Evolutionary conservation across 2,113 vertebrate genomes (phyloP).

Genomic region (Ceratotherium simum): DNA sequence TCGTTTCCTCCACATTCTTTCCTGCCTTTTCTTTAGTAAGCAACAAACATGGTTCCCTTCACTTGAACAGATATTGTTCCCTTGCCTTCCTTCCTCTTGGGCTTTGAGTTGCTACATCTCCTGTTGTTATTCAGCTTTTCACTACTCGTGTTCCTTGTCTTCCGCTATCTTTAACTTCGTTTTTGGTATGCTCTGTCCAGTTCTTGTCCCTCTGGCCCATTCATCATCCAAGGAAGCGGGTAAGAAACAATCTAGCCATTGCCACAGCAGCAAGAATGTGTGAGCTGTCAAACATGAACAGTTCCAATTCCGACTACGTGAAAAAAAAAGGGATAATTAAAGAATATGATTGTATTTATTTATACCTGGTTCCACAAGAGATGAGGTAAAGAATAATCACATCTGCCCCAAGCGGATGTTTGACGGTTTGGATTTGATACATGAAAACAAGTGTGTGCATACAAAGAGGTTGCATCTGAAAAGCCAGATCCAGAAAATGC

Average conservation of each 20-base stretch:
- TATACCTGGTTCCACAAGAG: conserved; percentile 7
- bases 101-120: not conserved
- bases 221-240: conserved; percentile 7
- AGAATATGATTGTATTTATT: conserved; percentile 8
- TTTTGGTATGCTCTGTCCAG: not conserved
- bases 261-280: not conserved
- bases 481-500: not conserved
- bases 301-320: not conserved
- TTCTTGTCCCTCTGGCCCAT: not conserved
- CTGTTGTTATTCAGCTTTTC: not conserved
- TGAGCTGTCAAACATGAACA: not conserved
- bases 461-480: not conserved
- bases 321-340: not conserved
- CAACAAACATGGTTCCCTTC: not conserved
- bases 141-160: not conserved
- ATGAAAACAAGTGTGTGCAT: not conserved
- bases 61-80: not conserved
- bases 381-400: not conserved
- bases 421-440: not conserved
- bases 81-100: not conserved
- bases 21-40: not conserved
- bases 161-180: not conserved
- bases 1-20: not conserved
- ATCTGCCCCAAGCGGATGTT: not conserved
- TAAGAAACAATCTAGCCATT: not conserved